These are phyloP conservation scores for Smithornis capensis DNA, from an alignment of 2,113 vertebrate species.

Conservation along the genomic window DNA sequence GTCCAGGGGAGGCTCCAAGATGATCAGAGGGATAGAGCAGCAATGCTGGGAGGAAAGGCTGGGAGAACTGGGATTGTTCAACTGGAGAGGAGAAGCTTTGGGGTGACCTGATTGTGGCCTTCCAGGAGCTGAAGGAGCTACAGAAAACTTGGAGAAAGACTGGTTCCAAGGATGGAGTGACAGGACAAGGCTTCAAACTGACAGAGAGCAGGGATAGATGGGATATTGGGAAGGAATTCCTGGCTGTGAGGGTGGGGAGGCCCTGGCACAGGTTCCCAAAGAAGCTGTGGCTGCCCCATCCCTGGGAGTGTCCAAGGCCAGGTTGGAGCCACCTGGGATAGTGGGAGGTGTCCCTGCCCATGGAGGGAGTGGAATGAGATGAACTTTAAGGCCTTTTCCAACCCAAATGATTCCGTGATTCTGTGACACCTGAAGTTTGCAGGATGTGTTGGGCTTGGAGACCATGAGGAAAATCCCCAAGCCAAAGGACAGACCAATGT, in stretches of 20 bases:
- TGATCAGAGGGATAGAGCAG: not conserved
- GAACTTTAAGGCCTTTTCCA: not conserved
- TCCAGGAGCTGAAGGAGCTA: not conserved
- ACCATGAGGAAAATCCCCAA: not conserved
- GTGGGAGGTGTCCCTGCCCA: not conserved
- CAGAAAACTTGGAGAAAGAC: not conserved
- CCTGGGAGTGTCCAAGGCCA: not conserved
- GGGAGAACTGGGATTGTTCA: not conserved
- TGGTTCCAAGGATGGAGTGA: not conserved
- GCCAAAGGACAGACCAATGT: not conserved
- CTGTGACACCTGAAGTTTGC: not conserved
- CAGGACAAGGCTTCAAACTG: not conserved
- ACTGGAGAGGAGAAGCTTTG: not conserved
- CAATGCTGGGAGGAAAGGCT: not conserved
- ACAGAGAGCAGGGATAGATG: accelerated
- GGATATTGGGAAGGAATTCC: not conserved
- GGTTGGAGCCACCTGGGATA: not conserved
- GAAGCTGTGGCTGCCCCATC: not conserved
- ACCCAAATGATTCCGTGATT: not conserved
- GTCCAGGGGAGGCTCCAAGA: not conserved
- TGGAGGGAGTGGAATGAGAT: not conserved
- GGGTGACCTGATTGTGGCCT: not conserved
- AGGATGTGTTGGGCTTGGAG: not conserved
- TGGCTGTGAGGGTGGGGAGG: not conserved
- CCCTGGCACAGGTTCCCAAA: not conserved